Evolutionary conservation across 2,888 invertebrate species (phyloP).

Genomic region (Tinea trinotella): DNA sequence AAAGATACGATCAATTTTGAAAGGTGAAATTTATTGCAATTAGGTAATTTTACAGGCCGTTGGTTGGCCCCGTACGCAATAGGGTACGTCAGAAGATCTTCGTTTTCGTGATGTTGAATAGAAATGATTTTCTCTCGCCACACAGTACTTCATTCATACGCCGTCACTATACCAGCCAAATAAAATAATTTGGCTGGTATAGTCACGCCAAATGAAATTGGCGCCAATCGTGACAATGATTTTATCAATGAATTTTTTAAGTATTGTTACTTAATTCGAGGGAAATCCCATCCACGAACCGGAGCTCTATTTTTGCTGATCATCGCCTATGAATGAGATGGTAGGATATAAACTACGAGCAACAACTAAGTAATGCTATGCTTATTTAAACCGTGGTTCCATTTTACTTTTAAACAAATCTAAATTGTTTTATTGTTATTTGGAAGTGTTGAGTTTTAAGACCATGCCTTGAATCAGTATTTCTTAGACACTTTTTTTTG

Average conservation of each 20-base stretch:
- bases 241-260: conserved; percentile 4
- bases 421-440: background rate
- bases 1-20: too few relatives aligned
- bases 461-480: background rate
- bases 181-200: too few relatives aligned
- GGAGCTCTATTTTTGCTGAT: conserved; percentile 14
- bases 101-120: too few relatives aligned
- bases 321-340: conserved; percentile 13
- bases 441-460: background rate
- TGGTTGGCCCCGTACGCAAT: too few relatives aligned
- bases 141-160: too few relatives aligned
- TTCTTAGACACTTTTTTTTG: background rate
- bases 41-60: too few relatives aligned
- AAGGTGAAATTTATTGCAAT: too few relatives aligned
- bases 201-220: conserved; percentile 11
- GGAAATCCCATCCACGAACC: conserved; percentile 12
- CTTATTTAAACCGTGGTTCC: background rate
- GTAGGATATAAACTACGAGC: background rate
- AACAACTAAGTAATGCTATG: background rate
- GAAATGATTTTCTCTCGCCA: too few relatives aligned
- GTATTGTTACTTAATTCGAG: conserved; percentile 15
- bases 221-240: conserved; percentile 2
- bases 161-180: too few relatives aligned
- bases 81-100: too few relatives aligned
- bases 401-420: background rate